Base-by-base conservation (phyloP, 2,888 invertebrate species). In the Unio pictorum region DNA sequence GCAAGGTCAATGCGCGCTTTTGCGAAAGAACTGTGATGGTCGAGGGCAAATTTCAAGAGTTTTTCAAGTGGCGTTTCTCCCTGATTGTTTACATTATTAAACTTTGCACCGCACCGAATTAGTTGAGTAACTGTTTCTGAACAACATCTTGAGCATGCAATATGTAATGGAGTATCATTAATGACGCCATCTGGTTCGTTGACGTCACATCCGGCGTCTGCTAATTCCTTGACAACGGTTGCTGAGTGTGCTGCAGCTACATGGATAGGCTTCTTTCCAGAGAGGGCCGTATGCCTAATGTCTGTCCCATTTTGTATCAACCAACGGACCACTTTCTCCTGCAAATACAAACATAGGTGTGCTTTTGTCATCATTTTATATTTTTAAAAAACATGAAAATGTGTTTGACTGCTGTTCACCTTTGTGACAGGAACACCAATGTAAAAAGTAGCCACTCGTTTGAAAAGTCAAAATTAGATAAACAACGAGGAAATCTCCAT, bases 131-230 rank as follows among this genome's bases (percentile, higher is more conserved):
- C 71, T 11, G 75, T 76, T 30, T 75, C 76, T 5, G 67, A 69
- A 54, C 73, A 72, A 20, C 71, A 69, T 18, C 76, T 69, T 17
- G 69, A 64, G 64, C 84, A 84, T 2, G 84, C 84, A 54, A 80
- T 64, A 66, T 84, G 84, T n/a, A 84, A 60, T 0, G 84, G 79
- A 3, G 84, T 80, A 65, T 83, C 80, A 1, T 74, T 74, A 45
- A 79, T 76, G 26, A 81, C 69, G 54, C 64, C 67, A 64, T 84
- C 81, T n/a, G 59, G 67, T 23, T 71, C 67, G 64, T 80, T 81
- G 64, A 84, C 78, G 69, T 84, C 79, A 75, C 79, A 76, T 63
- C 82, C 84, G 18, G 74, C 67, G 3, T 72, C 57, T 11, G 79
- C 55, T 20, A 84, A 70, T 20, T 66, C 55, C 20, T 70, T 72